A percentile compares a stretch with the other conserved stretches of the same genome.
Evolutionary conservation across 1,140 invertebrate species (phyloP).

Genomic region (Scaptomyza montana): DNA sequence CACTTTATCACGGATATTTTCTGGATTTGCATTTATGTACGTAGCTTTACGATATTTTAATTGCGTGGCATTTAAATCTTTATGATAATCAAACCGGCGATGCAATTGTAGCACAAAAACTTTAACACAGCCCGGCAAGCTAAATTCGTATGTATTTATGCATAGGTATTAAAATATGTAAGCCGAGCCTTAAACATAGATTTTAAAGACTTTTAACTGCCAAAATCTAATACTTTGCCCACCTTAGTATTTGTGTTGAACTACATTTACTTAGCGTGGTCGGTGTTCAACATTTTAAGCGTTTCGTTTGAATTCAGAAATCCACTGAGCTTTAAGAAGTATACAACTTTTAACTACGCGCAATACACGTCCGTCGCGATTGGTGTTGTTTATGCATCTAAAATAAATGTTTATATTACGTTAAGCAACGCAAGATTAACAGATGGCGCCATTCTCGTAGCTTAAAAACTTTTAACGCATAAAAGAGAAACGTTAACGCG

Average conservation of each 20-base stretch:
- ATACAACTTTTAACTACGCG: slow-evolving; percentile 6
- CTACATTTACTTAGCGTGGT: neutral
- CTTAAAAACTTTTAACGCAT: slow-evolving; percentile 11
- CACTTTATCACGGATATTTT: slow-evolving; percentile 33
- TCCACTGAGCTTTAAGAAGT: slow-evolving; percentile 1
- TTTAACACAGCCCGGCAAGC: slow-evolving; percentile 22
- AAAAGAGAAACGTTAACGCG: slow-evolving; percentile 8
- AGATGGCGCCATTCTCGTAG: slow-evolving; percentile 6
- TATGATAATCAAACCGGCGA: slow-evolving; percentile 7
- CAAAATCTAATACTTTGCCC: slow-evolving; percentile 1
- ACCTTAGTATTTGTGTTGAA: neutral
- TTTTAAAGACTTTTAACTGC: neutral
- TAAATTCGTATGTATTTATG: slow-evolving; percentile 3
- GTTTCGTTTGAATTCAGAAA: neutral
- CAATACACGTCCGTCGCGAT: slow-evolving; percentile 25
- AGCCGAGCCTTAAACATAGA: slow-evolving; percentile 33
- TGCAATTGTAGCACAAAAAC: neutral
- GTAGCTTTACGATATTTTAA: slow-evolving; percentile 1
- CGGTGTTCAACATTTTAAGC: neutral
- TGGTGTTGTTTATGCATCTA: slow-evolving; percentile 38
- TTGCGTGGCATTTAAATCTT: slow-evolving; percentile 11
- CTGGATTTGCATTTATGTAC: slow-evolving; percentile 28
- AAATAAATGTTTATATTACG: slow-evolving; percentile 27
- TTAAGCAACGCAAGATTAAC: slow-evolving; percentile 24
- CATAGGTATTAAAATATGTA: slow-evolving; percentile 1